Base-by-base conservation (phyloP, 2,888 invertebrate genomes). In the Eretmocerus hayati region DNA sequence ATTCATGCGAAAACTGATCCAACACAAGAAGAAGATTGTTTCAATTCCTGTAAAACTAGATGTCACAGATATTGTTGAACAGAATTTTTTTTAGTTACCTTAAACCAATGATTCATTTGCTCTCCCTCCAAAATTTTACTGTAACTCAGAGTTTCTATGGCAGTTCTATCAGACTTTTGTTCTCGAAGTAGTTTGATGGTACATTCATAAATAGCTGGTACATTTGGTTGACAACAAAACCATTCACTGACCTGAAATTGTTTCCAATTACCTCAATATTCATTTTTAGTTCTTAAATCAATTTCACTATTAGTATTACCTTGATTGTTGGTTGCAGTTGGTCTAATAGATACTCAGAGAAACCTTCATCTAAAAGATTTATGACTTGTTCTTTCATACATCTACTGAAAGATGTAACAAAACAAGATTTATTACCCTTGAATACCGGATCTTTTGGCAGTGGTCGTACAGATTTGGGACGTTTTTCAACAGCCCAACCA, bases 301-400 rank as follows among this genome's bases (percentile, higher is more conserved):
- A 23, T 11, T 22, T 16, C n/a, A 23, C 6, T 6, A 13, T 20
- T 11, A 20, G 39, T 13, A 26, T 21, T 43, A 77, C 71, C 57
- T 69, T 62, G 53, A 81, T 77, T 15, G 72, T 66, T 4, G 80
- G 81, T 56, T 74, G 74, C 31, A 74, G 63, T 40, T 67, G 59
- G 50, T 78, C 74, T 37, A 82, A 58, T 18, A 81, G 60, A 47
- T 66, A 57, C 9, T 59, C 55, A 21, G 67, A 57, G 16, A 75
- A 58, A 13, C 75, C 75, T 57, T 72, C 70, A 8, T 60, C 51
- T 3, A 62, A 37, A 6, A 80, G 59, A 56, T 74, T 62, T 38
- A 79, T 66, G 8, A 61, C 58, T 65, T 81, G 81, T 22, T 59
- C 42, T 63, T 80, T 81, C 6, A 49, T 57, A 57, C 77, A 77